Conservation (phyloP, 2,888 invertebrate genomes). For the Tethea ocularis region DNA sequence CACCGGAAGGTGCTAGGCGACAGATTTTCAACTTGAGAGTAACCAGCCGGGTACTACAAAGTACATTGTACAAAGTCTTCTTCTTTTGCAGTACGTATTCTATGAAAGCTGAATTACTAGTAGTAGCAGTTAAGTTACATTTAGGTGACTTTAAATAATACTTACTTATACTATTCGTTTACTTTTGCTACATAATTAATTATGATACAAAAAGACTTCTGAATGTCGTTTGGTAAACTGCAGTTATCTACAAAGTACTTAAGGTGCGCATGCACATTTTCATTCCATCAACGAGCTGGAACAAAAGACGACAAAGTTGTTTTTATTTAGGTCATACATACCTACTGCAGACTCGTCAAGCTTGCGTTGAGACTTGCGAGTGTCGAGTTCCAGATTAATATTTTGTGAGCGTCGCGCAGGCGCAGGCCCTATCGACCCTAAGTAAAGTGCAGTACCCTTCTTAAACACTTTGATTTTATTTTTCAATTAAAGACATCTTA, state of each 20-base stretch:
- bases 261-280: constrained; percentile 35
- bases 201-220: background rate
- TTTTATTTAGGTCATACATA: constrained; percentile 54
- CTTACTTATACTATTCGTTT: too few species aligned
- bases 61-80: too few species aligned
- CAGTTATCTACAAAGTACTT: constrained; percentile 16
- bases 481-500: too few species aligned
- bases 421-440: background rate
- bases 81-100: too few species aligned
- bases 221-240: constrained; percentile 3
- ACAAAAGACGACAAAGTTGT: constrained; percentile 63
- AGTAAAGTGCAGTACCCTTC: constrained; percentile 8
- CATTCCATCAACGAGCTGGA: constrained; percentile 57
- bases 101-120: too few species aligned
- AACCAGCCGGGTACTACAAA: too few species aligned
- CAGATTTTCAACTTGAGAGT: too few species aligned
- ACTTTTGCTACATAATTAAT: too few species aligned
- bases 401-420: constrained; percentile 43
- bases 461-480: background rate
- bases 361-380: constrained; percentile 48
- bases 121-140: too few species aligned
- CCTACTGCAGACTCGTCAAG: constrained; percentile 49
- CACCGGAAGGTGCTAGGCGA: too few species aligned
- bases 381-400: constrained; percentile 66
- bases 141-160: too few species aligned